Evolutionary conservation across 1,140 invertebrate genomes (phyloP).

Genomic region (Caenorhabditis brenneri): DNA sequence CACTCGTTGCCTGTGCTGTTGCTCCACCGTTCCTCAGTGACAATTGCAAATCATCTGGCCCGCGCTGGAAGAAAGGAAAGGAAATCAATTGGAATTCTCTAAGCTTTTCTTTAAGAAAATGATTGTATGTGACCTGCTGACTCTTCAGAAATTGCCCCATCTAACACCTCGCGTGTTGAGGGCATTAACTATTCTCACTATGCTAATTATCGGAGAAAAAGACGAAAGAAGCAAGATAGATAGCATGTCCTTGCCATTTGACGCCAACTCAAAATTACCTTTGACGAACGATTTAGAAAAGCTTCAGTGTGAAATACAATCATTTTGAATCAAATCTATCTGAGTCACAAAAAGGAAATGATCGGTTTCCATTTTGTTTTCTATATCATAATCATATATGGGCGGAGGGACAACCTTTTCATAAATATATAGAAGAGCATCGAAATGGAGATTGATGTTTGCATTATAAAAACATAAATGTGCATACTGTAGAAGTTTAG

Average conservation of each 20-base stretch:
- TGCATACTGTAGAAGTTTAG: no score
- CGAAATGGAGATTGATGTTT: no score
- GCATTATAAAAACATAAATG: no score
- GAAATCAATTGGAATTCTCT: neutral
- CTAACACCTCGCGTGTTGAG: constrained; percentile 31
- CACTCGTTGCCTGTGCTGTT: neutral
- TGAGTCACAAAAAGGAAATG: no score
- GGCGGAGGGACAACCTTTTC: no score
- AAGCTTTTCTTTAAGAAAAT: neutral
- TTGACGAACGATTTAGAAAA: neutral
- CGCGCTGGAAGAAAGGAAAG: constrained; percentile 5
- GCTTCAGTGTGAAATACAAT: no score
- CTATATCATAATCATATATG: no score
- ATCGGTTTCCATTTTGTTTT: no score
- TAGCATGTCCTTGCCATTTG: neutral
- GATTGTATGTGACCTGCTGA: neutral
- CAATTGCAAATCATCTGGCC: constrained; percentile 41
- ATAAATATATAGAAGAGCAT: no score
- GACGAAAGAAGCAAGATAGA: neutral
- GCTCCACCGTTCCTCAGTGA: constrained; percentile 30
- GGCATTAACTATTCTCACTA: constrained; percentile 42
- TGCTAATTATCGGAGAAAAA: constrained; percentile 9
- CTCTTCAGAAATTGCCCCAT: neutral
- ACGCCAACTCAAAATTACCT: neutral
- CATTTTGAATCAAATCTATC: no score